Conservation (phyloP, 2,113 vertebrate genomes). For the Excalfactoria chinensis region DNA sequence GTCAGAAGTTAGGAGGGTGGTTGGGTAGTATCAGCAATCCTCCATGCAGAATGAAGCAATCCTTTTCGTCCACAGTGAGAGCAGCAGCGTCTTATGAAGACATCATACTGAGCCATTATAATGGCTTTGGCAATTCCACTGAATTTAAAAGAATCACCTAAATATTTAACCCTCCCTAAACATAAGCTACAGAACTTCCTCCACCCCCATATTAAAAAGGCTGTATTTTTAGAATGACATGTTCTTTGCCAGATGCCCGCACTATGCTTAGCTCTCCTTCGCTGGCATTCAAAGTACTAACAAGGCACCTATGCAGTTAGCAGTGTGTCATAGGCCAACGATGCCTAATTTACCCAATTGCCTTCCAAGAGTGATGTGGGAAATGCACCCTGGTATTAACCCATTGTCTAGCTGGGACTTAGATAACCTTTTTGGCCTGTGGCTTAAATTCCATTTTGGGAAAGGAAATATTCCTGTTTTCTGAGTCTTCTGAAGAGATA, state of each 20-base stretch:
- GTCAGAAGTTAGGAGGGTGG: not conserved
- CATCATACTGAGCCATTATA: not conserved
- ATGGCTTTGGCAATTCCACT: not conserved
- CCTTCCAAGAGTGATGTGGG: not conserved
- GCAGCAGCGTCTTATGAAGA: not conserved
- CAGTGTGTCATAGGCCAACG: not conserved
- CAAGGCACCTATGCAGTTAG: not conserved
- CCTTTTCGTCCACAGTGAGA: not conserved
- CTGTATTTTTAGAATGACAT: not conserved
- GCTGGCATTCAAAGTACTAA: not conserved
- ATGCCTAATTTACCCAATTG: not conserved
- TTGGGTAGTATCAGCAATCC: accelerated
- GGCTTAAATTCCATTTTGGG: not conserved
- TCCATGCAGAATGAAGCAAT: not conserved
- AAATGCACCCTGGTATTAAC: not conserved
- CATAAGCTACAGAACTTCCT: not conserved
- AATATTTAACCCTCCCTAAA: not conserved
- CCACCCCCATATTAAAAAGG: not conserved
- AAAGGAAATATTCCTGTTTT: not conserved
- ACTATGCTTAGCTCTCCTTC: not conserved
- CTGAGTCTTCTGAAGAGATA: not conserved
- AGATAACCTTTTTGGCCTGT: accelerated
- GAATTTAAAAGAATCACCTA: not conserved
- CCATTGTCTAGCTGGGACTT: not conserved
- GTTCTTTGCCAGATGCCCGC: not conserved